A percentile compares a stretch with the other conserved stretches of the same genome.
phyloP scores from a whole-genome alignment of 1,140 invertebrate genomes.

The Hyles euphorbiae region DNA sequence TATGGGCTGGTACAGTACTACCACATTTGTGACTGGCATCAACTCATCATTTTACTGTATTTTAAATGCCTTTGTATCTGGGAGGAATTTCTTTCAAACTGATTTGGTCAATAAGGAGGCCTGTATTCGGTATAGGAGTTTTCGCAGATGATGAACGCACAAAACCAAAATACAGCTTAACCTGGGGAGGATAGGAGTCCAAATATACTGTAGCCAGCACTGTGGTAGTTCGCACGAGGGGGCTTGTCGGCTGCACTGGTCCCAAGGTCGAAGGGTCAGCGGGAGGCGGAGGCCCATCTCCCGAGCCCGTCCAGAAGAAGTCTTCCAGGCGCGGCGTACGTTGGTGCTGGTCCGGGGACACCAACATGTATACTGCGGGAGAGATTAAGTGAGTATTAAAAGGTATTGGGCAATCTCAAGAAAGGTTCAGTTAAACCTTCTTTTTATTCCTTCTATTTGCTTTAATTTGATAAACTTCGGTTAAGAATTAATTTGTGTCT shows the following conservation, averaged over 20 bases:
- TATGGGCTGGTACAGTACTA: too few species aligned
- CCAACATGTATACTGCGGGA: conserved; percentile 48
- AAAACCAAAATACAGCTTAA: conserved; percentile 15
- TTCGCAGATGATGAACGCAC: too few species aligned
- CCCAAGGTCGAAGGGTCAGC: conserved; percentile 36
- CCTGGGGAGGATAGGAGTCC: conserved; percentile 64
- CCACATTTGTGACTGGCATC: too few species aligned
- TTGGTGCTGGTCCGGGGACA: conserved; percentile 54
- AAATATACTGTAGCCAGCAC: conserved; percentile 80
- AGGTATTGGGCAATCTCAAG: background rate
- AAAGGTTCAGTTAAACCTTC: too few species aligned
- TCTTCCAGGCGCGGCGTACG: conserved; percentile 82
- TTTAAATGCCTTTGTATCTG: too few species aligned
- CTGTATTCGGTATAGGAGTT: too few species aligned
- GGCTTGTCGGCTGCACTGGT: conserved; percentile 45
- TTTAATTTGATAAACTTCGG: too few species aligned
- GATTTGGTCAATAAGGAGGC: too few species aligned
- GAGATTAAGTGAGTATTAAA: background rate
- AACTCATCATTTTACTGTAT: too few species aligned
- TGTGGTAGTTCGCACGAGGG: conserved; percentile 73
- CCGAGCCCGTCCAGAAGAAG: conserved; percentile 90
- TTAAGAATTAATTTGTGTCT: too few species aligned
- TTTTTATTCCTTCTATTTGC: too few species aligned
- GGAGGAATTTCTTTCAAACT: too few species aligned
- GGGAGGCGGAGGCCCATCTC: conserved; percentile 79